phyloP scores from a whole-genome alignment of 2,888 invertebrate genomes.

The Brachyopa scutellaris region DNA sequence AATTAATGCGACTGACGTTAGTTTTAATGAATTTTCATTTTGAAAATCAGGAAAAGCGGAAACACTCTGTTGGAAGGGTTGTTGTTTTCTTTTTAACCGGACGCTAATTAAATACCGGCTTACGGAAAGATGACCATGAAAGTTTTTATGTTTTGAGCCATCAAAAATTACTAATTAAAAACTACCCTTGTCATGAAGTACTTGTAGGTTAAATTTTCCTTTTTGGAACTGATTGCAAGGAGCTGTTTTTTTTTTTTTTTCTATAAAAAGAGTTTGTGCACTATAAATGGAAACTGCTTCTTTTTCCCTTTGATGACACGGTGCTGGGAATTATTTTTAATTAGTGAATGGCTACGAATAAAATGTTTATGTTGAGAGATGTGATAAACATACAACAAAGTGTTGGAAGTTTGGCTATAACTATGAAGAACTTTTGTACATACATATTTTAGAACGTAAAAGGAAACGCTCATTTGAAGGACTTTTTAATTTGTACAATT shows the following conservation, averaged over 20 bases:
- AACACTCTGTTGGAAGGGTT: not conserved
- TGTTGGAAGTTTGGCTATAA: too few relatives aligned
- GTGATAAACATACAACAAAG: too few relatives aligned
- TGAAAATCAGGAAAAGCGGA: constrained; percentile 32
- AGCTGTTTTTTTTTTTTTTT: not conserved
- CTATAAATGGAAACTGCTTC: not conserved
- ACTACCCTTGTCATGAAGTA: constrained; percentile 21
- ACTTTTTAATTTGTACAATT: too few relatives aligned
- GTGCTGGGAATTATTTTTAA: not conserved
- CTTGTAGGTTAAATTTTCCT: constrained; percentile 25
- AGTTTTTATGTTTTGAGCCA: constrained; percentile 39
- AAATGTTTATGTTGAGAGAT: not conserved
- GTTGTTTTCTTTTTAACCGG: constrained; percentile 35
- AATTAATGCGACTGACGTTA: constrained; percentile 36
- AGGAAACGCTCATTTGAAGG: too few relatives aligned
- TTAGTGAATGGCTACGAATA: not conserved
- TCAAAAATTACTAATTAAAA: constrained; percentile 60
- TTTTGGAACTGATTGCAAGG: constrained; percentile 35
- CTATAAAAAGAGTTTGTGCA: not conserved
- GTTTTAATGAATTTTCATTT: constrained; percentile 58
- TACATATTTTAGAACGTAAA: too few relatives aligned
- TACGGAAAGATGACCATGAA: constrained; percentile 22
- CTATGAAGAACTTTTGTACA: too few relatives aligned
- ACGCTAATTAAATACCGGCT: constrained; percentile 65
- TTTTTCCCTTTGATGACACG: not conserved